Percentiles rank a stretch among this genome's conserved stretches.
Conservation (phyloP, 2,888 invertebrate species). For the Cheiracanthium punctorium region DNA sequence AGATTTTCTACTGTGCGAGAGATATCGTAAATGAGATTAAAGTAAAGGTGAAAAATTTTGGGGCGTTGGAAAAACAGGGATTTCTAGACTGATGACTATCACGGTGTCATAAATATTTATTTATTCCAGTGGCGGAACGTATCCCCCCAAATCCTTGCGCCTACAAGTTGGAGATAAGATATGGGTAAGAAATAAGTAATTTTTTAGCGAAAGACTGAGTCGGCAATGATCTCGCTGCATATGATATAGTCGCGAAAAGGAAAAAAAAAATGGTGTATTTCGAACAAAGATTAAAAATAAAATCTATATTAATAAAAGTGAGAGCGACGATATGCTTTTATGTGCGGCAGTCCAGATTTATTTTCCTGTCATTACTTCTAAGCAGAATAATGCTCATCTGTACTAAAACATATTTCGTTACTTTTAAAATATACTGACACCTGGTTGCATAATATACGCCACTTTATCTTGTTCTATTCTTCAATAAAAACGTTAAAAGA, state of each 20-base stretch:
- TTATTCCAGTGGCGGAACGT: slow-evolving; percentile 35
- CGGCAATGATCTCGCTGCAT: background rate
- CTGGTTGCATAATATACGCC: no score
- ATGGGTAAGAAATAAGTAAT: slow-evolving; percentile 32
- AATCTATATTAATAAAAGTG: no score
- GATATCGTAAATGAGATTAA: slow-evolving; percentile 60
- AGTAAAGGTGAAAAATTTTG: slow-evolving; percentile 51
- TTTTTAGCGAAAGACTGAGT: background rate
- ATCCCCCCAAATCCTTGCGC: slow-evolving; percentile 5
- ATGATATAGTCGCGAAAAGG: background rate
- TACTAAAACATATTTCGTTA: no score
- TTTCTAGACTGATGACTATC: slow-evolving; percentile 55
- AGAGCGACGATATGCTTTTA: no score
- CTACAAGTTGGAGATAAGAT: slow-evolving; percentile 42
- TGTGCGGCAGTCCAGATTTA: no score
- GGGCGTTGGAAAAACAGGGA: slow-evolving; percentile 23
- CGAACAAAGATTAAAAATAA: background rate
- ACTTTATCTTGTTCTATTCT: no score
- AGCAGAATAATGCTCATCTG: no score
- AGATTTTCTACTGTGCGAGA: slow-evolving; percentile 8
- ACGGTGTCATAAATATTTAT: slow-evolving; percentile 61
- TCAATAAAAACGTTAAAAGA: no score
- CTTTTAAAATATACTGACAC: no score
- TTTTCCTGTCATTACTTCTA: no score
- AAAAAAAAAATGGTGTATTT: background rate